These are phyloP conservation scores for Drosophila leonis DNA, from an alignment of 2,888 invertebrate species.

Conservation along the genomic window DNA sequence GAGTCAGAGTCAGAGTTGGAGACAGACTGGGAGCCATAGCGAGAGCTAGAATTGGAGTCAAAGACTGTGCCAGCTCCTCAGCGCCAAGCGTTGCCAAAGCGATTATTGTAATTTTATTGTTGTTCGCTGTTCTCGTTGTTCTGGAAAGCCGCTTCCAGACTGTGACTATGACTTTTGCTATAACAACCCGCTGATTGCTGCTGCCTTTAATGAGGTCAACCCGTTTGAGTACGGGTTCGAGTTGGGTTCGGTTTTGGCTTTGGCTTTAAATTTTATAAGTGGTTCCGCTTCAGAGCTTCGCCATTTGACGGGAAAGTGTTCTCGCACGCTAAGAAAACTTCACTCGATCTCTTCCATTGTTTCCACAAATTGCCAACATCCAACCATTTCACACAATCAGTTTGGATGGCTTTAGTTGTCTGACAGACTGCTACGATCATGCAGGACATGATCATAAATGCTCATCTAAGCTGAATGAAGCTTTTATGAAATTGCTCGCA, in stretches of 20 bases:
- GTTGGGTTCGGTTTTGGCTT: slow-evolving; percentile 3
- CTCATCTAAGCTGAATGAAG: slow-evolving; percentile 13
- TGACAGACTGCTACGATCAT: slow-evolving; percentile 4
- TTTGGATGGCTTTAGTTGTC: slow-evolving; percentile 21
- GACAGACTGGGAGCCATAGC: neutral
- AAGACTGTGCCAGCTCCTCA: slow-evolving; percentile 1
- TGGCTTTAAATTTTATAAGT: slow-evolving; percentile 41
- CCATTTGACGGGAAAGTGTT: slow-evolving; percentile 70
- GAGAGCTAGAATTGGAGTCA: neutral
- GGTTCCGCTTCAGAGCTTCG: slow-evolving; percentile 69
- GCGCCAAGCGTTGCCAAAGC: slow-evolving; percentile 55
- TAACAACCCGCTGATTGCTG: slow-evolving; percentile 54
- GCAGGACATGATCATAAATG: slow-evolving; percentile 10
- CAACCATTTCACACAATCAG: slow-evolving; percentile 58
- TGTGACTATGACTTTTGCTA: slow-evolving; percentile 36
- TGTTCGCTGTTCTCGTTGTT: slow-evolving; percentile 46
- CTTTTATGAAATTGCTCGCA: slow-evolving; percentile 47
- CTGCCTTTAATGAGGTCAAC: slow-evolving; percentile 72
- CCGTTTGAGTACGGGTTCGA: slow-evolving; percentile 46
- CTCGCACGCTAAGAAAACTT: slow-evolving; percentile 35
- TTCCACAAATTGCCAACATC: slow-evolving; percentile 48
- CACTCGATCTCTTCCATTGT: slow-evolving; percentile 39
- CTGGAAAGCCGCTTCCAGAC: slow-evolving; percentile 37
- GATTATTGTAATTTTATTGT: slow-evolving; percentile 80
- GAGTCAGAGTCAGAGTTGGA: slow-evolving; percentile 3